Evolutionary conservation across 2,113 vertebrate species (phyloP), one percentile per base, ranked within the genome.

Genomic region (Cynopterus brachyotis): DNA sequence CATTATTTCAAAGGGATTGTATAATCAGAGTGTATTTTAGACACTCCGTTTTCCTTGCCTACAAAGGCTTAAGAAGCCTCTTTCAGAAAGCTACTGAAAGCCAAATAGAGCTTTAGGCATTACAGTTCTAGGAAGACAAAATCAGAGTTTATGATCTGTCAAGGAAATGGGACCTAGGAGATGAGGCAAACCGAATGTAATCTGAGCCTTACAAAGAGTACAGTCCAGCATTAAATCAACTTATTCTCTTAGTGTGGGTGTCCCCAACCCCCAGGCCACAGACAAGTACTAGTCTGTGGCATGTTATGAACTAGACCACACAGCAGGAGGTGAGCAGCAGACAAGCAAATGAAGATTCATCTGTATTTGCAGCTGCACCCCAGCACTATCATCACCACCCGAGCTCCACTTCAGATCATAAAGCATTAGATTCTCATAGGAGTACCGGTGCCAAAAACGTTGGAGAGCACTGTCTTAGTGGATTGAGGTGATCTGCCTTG

Each of bases 1-100:
- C 16, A 37, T 78, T 94, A 55, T 89, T 95, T 96, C 50, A 89
- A 4, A 76, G 35, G 9, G 45, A 40, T 91, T 91, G 45, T 84
- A 24, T 88, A 75, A 37, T 83, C 24, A 88, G 45, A 83, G 0
- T 55, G 7, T 89, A 72, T 87, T 28, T 55, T 13, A 66, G 6
- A 79, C 7, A 67, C 95, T 83, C 16, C 26, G 9, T 87, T 93
- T 95, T 47, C 24, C 76, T 96, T 82, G 7, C 20, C 28, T 53
- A 80, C 70, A 86, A 15, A 97, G 35, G 8, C 83, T 60, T 12
- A 47, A 47, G 47, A 50, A 50, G 50, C 50, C 13, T 50, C 50
- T 50, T 50, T 6, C 17, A 42, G n/a, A 86, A 93, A 70, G 57
- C 45, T 86, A 15, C 60, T 78, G 6, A 76, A 90, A 86, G 32